Evolutionary conservation across 2,113 vertebrate genomes (phyloP).

Genomic region (Leucoraja erinaceus): DNA sequence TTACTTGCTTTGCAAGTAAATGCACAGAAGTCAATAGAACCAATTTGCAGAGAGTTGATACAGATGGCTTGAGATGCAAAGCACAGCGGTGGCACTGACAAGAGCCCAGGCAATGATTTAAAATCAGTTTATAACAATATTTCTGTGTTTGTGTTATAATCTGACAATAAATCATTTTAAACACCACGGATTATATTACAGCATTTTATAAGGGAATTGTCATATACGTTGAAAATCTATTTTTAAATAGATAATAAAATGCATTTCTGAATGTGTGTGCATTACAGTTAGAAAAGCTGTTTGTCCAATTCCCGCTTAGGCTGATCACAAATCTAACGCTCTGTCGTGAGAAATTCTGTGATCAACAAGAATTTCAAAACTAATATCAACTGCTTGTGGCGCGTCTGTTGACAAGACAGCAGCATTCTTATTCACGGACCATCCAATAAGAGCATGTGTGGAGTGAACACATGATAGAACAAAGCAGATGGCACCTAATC

Average conservation of each 20-base stretch:
- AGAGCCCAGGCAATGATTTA: neutral
- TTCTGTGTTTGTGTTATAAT: neutral
- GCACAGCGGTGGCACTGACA: neutral
- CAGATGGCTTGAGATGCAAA: neutral
- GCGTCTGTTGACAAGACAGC: no score
- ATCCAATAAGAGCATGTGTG: constrained; percentile 27
- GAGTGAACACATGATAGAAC: neutral
- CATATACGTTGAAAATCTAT: neutral
- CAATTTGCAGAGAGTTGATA: neutral
- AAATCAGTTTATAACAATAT: neutral
- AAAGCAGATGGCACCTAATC: neutral
- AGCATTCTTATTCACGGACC: no score
- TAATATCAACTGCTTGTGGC: no score
- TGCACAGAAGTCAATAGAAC: neutral
- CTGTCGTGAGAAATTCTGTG: no score
- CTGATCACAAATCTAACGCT: no score
- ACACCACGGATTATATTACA: neutral
- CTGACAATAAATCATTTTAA: constrained; percentile 14
- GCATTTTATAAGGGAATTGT: neutral
- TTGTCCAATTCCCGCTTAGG: constrained; percentile 26
- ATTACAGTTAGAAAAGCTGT: constrained; percentile 13
- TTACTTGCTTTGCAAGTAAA: neutral
- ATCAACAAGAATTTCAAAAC: no score
- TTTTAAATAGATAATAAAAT: neutral
- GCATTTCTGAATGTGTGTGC: neutral